Conservation (phyloP, 1,140 invertebrate genomes). For the Wasmannia auropunctata region DNA sequence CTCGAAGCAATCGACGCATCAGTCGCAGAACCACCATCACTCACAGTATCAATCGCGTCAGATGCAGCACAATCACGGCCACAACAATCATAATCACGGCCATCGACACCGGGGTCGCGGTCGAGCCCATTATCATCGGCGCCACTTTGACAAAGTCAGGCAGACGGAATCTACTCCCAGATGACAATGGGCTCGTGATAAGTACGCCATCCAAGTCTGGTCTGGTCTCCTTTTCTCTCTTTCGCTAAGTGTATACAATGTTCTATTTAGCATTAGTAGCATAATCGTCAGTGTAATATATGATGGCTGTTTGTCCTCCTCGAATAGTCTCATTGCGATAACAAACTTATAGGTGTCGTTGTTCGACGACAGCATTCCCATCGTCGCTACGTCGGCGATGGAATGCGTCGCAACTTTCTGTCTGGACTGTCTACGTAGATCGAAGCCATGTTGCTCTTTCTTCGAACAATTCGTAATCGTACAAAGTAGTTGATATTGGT, state of each 20-base stretch:
- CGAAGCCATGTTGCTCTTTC: conserved; percentile 73
- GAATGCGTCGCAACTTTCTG: conserved; percentile 62
- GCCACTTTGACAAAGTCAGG: conserved; percentile 79
- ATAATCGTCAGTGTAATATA: conserved; percentile 71
- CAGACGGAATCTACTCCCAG: conserved; percentile 82
- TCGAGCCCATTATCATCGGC: conserved; percentile 78
- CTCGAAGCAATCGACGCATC: conserved; percentile 70
- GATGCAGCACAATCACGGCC: conserved; percentile 75
- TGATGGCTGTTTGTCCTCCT: conserved; percentile 66
- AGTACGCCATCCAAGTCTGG: conserved; percentile 46
- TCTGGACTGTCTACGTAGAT: conserved; percentile 68
- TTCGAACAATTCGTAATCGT: conserved; percentile 67
- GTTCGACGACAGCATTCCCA: conserved; percentile 73
- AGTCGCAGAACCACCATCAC: conserved; percentile 67
- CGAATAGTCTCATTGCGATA: conserved; percentile 65
- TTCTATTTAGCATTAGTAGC: conserved; percentile 69
- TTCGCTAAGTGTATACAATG: conserved; percentile 67
- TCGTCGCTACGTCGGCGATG: conserved; percentile 74
- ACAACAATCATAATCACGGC: conserved; percentile 75
- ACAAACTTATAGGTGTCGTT: conserved; percentile 78
- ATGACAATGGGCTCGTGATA: conserved; percentile 82
- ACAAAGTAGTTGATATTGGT: conserved; percentile 58
- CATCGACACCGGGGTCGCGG: conserved; percentile 79
- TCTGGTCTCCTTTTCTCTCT: conserved; percentile 63
- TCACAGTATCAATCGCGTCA: conserved; percentile 75